Evolutionary conservation across 2,888 invertebrate species (phyloP).

Genomic region (Crepidodera aurea): DNA sequence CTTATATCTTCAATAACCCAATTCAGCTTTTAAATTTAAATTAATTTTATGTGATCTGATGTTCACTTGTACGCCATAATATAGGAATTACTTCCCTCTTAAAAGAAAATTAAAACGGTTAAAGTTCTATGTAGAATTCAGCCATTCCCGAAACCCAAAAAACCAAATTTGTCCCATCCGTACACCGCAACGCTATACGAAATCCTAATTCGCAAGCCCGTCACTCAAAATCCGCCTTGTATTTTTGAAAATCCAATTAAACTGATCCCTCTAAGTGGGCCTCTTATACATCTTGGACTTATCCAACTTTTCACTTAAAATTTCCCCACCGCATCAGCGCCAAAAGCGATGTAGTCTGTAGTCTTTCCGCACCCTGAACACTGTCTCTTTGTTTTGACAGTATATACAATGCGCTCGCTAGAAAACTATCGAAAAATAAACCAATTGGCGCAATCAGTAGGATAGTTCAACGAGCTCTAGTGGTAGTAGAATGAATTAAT

Average conservation of each 20-base stretch:
- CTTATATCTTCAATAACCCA: no score
- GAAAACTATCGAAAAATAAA: no score
- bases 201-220: conserved; percentile 6
- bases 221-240: conserved; percentile 23
- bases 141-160: no score
- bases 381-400: conserved; percentile 2
- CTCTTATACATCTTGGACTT: conserved; percentile 42
- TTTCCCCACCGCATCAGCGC: conserved; percentile 46
- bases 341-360: conserved; percentile 46
- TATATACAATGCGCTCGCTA: no score
- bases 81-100: no score
- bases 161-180: no score
- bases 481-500: conserved; percentile 6
- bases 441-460: not conserved
- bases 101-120: no score
- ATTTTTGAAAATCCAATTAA: conserved; percentile 43
- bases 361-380: conserved; percentile 40
- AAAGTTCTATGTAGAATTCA: no score
- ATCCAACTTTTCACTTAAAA: conserved; percentile 60
- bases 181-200: not conserved
- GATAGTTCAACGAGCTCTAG: not conserved
- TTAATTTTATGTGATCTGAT: no score
- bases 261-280: conserved; percentile 38
- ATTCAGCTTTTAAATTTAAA: no score
- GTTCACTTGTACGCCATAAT: no score